Evolutionary conservation across 2,888 invertebrate species (phyloP).

Genomic region (Plebejus argus): DNA sequence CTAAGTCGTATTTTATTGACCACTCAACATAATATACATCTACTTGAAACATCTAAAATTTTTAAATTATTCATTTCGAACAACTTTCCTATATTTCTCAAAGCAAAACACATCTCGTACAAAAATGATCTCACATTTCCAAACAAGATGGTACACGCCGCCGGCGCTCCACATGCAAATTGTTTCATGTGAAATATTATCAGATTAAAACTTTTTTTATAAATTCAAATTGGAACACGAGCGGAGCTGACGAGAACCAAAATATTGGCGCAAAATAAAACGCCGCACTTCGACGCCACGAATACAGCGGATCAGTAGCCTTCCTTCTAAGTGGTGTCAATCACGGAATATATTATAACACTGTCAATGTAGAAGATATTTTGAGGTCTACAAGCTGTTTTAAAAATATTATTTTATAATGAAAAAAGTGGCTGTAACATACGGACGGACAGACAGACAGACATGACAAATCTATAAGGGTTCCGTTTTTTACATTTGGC

Average conservation of each 20-base stretch:
- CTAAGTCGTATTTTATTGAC: no score
- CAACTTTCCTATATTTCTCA: neutral
- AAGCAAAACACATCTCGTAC: neutral
- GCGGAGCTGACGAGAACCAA: conserved; percentile 39
- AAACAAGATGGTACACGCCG: conserved; percentile 19
- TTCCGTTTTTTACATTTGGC: no score
- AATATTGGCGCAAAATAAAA: conserved; percentile 44
- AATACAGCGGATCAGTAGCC: neutral
- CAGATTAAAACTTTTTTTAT: conserved; percentile 43
- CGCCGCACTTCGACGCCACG: conserved; percentile 40
- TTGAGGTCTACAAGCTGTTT: no score
- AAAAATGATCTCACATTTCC: conserved; percentile 27
- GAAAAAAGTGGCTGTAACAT: no score
- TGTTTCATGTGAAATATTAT: conserved; percentile 40
- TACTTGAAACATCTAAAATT: neutral
- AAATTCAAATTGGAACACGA: conserved; percentile 39
- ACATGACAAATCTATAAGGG: no score
- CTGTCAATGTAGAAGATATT: no score
- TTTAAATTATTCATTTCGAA: neutral
- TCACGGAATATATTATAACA: no score
- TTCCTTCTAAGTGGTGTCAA: no score
- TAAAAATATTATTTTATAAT: no score
- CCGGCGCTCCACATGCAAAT: conserved; percentile 36
- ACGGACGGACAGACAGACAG: no score
- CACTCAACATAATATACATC: neutral